phyloP scores from a whole-genome alignment of 64 coral and sea anemone species.

The Dendrophyllia cribrosa region DNA sequence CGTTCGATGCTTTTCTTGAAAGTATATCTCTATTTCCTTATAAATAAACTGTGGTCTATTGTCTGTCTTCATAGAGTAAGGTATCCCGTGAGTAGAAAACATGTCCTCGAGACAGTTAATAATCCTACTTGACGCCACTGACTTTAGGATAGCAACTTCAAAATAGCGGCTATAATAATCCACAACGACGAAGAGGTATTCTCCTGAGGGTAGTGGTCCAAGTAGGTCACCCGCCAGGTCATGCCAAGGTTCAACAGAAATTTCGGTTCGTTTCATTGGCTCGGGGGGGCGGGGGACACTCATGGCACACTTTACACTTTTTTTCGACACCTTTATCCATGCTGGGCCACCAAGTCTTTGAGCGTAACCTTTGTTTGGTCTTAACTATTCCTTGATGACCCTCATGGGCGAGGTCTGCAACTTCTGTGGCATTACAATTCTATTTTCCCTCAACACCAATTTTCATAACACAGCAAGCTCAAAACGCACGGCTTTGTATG shows the following conservation, averaged over 20 bases:
- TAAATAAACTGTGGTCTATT: not conserved
- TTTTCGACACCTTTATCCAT: not conserved
- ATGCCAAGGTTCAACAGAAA: not conserved
- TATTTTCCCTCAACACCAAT: slow-evolving; percentile 33
- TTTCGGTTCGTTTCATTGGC: not conserved
- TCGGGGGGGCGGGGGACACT: not conserved
- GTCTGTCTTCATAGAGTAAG: not conserved
- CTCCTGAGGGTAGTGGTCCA: slow-evolving; percentile 15
- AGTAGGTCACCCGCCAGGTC: not conserved
- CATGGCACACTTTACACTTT: not conserved
- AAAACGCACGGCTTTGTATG: not conserved
- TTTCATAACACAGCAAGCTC: slow-evolving; percentile 22
- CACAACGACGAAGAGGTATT: not conserved
- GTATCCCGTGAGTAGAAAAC: not conserved
- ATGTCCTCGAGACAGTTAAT: not conserved
- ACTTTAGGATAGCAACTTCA: not conserved
- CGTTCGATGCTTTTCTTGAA: not conserved
- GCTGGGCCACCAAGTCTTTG: too few relatives aligned
- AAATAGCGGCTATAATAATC: not conserved
- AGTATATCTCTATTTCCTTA: not conserved
- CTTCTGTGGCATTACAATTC: slow-evolving; percentile 1
- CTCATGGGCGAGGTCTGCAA: slow-evolving; percentile 8
- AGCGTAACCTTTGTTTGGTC: not conserved
- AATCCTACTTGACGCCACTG: not conserved
- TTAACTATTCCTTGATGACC: slow-evolving; percentile 32